Conservation (phyloP, 2,888 invertebrate genomes). For the Epinotia nisella region DNA sequence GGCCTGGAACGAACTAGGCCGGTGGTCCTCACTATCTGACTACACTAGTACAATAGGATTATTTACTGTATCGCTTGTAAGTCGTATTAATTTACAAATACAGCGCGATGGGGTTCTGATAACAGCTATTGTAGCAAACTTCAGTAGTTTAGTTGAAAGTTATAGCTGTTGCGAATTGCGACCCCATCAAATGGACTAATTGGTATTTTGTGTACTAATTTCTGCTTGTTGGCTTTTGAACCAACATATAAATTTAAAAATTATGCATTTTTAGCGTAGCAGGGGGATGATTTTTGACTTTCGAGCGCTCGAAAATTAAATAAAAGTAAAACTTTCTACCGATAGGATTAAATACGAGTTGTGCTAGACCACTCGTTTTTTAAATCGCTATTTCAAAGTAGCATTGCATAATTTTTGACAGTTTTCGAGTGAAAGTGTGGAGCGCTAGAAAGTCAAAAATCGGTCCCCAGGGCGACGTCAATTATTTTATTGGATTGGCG, state of each 20-base stretch:
- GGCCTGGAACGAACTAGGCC: constrained; percentile 1
- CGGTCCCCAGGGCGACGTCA: too few relatives aligned
- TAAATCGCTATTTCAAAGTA: too few relatives aligned
- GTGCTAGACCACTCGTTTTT: too few relatives aligned
- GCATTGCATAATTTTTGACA: too few relatives aligned
- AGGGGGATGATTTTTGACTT: too few relatives aligned
- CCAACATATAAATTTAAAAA: not conserved
- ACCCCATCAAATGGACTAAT: not conserved
- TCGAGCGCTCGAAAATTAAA: too few relatives aligned
- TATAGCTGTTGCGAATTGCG: not conserved
- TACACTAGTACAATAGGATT: constrained; percentile 3
- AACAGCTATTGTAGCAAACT: not conserved
- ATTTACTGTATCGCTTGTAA: constrained; percentile 17
- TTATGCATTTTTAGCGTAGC: too few relatives aligned
- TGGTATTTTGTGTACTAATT: not conserved
- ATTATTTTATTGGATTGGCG: not conserved
- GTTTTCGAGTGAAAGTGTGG: too few relatives aligned
- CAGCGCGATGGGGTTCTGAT: not conserved
- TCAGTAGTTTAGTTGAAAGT: not conserved
- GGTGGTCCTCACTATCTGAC: constrained; percentile 29
- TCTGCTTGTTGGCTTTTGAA: not conserved
- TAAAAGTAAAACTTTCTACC: too few relatives aligned
- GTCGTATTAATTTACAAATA: constrained; percentile 10
- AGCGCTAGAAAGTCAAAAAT: too few relatives aligned
- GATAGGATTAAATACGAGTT: too few relatives aligned